phyloP scores from a whole-genome alignment of 1,140 invertebrate species.

The Sycobia sp. region DNA sequence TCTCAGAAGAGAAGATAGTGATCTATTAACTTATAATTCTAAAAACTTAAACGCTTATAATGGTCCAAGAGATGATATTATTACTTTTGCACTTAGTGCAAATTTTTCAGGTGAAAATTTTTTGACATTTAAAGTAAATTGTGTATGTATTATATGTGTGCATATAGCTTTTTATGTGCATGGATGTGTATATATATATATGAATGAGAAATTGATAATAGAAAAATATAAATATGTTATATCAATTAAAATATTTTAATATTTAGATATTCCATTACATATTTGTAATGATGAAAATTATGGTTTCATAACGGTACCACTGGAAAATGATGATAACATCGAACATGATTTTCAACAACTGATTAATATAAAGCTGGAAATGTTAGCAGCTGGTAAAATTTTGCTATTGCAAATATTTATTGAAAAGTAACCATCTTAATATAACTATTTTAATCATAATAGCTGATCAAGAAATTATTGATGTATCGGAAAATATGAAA shows the following conservation, averaged over 20 bases:
- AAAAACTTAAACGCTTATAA: constrained; percentile 68
- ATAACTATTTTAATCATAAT: constrained; percentile 7
- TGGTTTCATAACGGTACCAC: constrained; percentile 82
- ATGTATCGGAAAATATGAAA: constrained; percentile 42
- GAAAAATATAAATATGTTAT: background rate
- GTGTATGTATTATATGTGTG: background rate
- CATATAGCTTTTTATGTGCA: background rate
- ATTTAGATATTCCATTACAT: constrained; percentile 70
- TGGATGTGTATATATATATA: too few relatives aligned
- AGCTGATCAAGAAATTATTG: constrained; percentile 42
- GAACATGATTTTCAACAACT: constrained; percentile 74
- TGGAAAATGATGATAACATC: constrained; percentile 72
- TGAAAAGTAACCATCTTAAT: background rate
- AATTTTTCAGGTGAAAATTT: constrained; percentile 67
- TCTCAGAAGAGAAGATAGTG: constrained; percentile 67
- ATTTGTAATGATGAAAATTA: constrained; percentile 83
- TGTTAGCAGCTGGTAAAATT: constrained; percentile 63
- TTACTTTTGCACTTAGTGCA: constrained; percentile 88
- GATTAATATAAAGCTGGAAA: constrained; percentile 78
- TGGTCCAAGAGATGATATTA: constrained; percentile 91
- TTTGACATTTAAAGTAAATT: background rate
- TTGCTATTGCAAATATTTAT: background rate
- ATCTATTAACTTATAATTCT: constrained; percentile 78
- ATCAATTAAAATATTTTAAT: background rate
- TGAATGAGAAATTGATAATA: too few relatives aligned